Base-by-base conservation (phyloP, 2,113 vertebrate species). In the Rhegmatorhina hoffmannsi region DNA sequence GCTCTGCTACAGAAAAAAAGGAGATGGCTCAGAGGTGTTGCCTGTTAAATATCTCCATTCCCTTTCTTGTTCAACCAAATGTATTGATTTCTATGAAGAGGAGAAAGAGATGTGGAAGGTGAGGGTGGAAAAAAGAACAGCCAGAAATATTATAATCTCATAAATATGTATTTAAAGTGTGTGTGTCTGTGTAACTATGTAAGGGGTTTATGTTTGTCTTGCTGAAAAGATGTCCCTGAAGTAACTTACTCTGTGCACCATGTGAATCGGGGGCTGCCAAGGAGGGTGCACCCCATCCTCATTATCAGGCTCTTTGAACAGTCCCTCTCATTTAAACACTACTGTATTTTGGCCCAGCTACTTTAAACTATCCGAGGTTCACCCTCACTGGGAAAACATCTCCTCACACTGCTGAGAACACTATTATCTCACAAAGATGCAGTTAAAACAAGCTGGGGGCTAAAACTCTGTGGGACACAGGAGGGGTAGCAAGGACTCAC, bases 141-240 rank as follows among this genome's bases (percentile, higher is more conserved):
- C 64, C 74, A 67, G 66, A 89, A 93, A 84, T 40, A 86, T 89
- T 77, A 87, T 92, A 91, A 93, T 94, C 83, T 94, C 89, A 87
- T 94, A 89, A 92, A 96, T 94, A 92, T 84, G 78, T 84, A 92
- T 93, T 95, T 84, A 62, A 94, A 96, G 40, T 58, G 78, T 76
- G 56, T 93, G 31, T 90, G 67, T 69, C 50, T 86, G 33, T 59
- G 59, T 89, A 82, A 94, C 79, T 94, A 7, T 44, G 78, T 67
- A 56, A 90, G 50, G 73, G 50, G 49, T 87, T 96, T 94, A 64
- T 69, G 64, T 43, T 38, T 69, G 69, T 52, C 79, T 87, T 74
- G 77, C 59, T 93, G 93, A 93, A 95, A 90, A 73, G 86, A 90
- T 62, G 49, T 47, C 46, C 82, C 89, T 89, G 94, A 84, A 92